phyloP scores from a whole-genome alignment of 2,888 invertebrate species.

The Polietes domitor region DNA sequence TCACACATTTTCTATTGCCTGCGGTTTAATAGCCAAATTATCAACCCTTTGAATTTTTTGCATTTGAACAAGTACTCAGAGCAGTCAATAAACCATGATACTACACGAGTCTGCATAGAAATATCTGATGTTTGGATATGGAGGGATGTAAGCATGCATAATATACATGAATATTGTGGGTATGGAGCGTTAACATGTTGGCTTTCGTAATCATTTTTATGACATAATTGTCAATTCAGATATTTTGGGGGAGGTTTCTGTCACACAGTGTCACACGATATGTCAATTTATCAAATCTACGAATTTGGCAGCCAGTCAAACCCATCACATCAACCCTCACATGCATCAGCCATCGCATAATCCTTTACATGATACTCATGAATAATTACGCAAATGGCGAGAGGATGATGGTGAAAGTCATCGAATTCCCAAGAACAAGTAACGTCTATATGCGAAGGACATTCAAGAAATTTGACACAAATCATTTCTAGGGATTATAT shows the following conservation, averaged over 20 bases:
- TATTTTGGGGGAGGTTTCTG: slow-evolving; percentile 37
- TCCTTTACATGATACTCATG: not conserved
- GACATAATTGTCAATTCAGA: slow-evolving; percentile 2
- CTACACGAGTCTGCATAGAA: too few species aligned
- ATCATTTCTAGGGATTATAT: too few species aligned
- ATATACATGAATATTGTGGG: too few species aligned
- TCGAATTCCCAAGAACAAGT: not conserved
- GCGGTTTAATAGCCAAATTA: too few species aligned
- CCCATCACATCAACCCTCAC: slow-evolving; percentile 17
- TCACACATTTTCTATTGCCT: too few species aligned
- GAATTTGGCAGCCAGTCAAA: slow-evolving; percentile 55
- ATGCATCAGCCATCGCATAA: slow-evolving; percentile 26
- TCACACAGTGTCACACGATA: slow-evolving; percentile 60
- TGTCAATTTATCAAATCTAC: slow-evolving; percentile 59
- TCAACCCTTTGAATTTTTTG: too few species aligned
- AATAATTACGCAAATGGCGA: not conserved
- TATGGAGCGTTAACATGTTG: too few species aligned
- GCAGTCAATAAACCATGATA: too few species aligned
- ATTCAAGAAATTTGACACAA: too few species aligned
- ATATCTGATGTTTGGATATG: too few species aligned
- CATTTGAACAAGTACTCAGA: too few species aligned
- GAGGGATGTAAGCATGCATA: too few species aligned
- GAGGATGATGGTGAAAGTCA: not conserved
- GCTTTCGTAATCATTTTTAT: slow-evolving; percentile 39
- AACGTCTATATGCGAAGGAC: not conserved